Percentiles rank a stretch among this genome's conserved stretches.
These are phyloP conservation scores for Tyria jacobaeae DNA, from an alignment of 2,888 invertebrate species.

Conservation along the genomic window DNA sequence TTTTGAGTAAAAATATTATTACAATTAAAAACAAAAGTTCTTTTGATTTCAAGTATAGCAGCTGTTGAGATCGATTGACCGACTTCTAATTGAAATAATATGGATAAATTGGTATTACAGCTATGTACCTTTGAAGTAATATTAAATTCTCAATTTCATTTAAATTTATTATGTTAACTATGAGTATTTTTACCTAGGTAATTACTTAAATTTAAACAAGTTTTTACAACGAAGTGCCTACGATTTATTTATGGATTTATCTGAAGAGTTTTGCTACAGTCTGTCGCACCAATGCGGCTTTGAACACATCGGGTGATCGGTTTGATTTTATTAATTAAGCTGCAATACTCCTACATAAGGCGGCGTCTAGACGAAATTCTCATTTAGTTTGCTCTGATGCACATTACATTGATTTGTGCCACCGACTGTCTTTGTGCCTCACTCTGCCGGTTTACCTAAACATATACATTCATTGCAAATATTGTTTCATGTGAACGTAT, in stretches of 20 bases:
- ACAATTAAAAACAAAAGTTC: no score
- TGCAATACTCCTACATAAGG: slow-evolving; percentile 39
- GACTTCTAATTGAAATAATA: background rate
- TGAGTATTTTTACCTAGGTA: background rate
- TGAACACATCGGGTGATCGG: slow-evolving; percentile 41
- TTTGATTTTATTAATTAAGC: slow-evolving; percentile 64
- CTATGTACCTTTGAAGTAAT: background rate
- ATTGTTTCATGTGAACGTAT: slow-evolving; percentile 36
- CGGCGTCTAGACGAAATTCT: slow-evolving; percentile 60
- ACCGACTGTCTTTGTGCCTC: slow-evolving; percentile 52
- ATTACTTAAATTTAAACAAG: slow-evolving; percentile 6
- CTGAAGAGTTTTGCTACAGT: slow-evolving; percentile 28
- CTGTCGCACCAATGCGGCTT: slow-evolving; percentile 23
- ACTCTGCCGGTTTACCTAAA: slow-evolving; percentile 24
- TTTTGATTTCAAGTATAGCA: no score
- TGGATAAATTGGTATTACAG: background rate
- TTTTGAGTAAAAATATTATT: no score
- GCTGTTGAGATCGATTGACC: no score
- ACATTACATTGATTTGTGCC: slow-evolving; percentile 72
- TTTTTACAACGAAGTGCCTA: slow-evolving; percentile 10
- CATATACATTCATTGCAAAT: slow-evolving; percentile 15
- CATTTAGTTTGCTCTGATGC: slow-evolving; percentile 60
- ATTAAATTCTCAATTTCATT: background rate
- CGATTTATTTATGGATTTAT: slow-evolving; percentile 39
- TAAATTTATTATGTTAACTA: background rate